These are phyloP conservation scores for Coturnix japonica DNA, from an alignment of 2,113 vertebrate species.

Conservation along the genomic window DNA sequence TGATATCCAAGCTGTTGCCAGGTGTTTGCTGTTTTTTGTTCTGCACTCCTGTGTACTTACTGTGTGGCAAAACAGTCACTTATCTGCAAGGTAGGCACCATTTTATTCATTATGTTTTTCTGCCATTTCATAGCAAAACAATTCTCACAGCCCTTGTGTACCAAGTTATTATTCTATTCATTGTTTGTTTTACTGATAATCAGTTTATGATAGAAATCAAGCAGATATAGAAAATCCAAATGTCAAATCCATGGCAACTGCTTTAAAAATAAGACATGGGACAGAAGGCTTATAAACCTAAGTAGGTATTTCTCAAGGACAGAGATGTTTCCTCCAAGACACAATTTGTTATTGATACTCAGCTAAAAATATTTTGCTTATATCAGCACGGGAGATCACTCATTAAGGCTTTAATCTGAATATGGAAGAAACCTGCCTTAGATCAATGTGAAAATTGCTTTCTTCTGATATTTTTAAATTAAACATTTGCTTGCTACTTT, in stretches of 20 bases:
- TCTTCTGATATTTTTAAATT: not conserved
- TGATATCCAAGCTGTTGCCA: not conserved
- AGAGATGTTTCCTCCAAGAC: not conserved
- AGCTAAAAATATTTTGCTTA: not conserved
- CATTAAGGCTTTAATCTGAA: not conserved
- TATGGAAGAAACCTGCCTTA: not conserved
- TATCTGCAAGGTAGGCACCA: not conserved
- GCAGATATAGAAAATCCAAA: not conserved
- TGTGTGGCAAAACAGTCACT: not conserved
- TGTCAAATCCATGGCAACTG: not conserved
- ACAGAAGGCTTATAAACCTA: not conserved
- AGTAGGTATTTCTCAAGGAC: not conserved
- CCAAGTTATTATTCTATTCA: not conserved
- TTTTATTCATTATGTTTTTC: not conserved
- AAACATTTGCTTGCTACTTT: not conserved
- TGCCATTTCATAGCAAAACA: not conserved
- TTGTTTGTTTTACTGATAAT: not conserved
- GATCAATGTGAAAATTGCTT: not conserved
- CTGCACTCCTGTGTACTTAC: not conserved
- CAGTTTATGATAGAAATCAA: not conserved
- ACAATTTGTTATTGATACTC: not conserved
- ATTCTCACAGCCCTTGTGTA: not conserved
- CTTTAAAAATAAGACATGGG: not conserved
- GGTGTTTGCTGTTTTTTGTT: not conserved
- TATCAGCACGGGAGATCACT: not conserved